Evolutionary conservation across 1,140 invertebrate genomes (phyloP).

Genomic region (Brachionus angularis): DNA sequence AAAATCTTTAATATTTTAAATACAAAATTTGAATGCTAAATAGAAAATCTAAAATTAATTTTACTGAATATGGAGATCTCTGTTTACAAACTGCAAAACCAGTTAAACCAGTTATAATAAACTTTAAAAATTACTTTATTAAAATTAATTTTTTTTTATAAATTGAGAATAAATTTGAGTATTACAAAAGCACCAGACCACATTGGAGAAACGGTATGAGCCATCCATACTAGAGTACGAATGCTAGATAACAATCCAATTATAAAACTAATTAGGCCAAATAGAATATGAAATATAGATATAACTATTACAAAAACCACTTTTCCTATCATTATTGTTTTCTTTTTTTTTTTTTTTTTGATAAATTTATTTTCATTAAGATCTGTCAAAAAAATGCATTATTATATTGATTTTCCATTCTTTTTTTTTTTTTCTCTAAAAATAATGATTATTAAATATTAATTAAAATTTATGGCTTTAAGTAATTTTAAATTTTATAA

Average conservation of each 20-base stretch:
- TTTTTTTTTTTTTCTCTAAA: no score
- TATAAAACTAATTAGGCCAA: slow-evolving; percentile 54
- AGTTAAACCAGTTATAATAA: slow-evolving; percentile 54
- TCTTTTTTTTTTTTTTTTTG: no score
- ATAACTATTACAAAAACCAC: slow-evolving; percentile 48
- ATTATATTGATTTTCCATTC: no score
- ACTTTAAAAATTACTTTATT: slow-evolving; percentile 49
- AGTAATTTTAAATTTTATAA: no score
- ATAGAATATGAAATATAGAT: slow-evolving; percentile 52
- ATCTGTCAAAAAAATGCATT: no score
- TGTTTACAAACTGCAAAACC: slow-evolving; percentile 48
- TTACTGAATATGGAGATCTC: slow-evolving; percentile 25
- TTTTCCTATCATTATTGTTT: slow-evolving; percentile 31
- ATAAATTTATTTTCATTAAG: no score
- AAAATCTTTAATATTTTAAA: slow-evolving; percentile 52
- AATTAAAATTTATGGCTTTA: no score
- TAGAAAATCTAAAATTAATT: not conserved
- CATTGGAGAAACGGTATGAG: slow-evolving; percentile 59
- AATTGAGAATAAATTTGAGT: slow-evolving; percentile 48
- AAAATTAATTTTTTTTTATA: slow-evolving; percentile 3
- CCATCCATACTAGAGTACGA: slow-evolving; percentile 57
- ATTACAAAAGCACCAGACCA: slow-evolving; percentile 60
- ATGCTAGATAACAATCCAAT: slow-evolving; percentile 55
- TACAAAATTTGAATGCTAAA: no score
- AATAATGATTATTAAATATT: no score